Base-by-base conservation (phyloP, 2,113 vertebrate species). In the Pterocles burchelli region DNA sequence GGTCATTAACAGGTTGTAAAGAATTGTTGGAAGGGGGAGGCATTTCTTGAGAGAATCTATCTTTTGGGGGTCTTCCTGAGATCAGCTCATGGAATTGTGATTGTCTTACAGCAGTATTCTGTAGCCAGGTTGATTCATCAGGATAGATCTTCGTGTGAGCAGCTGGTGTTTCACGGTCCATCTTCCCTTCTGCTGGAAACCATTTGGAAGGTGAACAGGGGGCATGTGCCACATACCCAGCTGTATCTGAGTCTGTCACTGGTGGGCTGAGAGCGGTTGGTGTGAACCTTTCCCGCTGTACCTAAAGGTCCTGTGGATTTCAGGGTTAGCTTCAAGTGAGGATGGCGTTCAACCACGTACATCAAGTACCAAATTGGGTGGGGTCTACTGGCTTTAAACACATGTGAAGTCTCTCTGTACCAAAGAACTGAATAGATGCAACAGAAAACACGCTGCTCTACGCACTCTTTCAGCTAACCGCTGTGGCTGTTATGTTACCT, bases 341-440 rank as follows among this genome's bases (percentile, higher is more conserved):
- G 41, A 59, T 13, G 24, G 4, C 52, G 25, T 78, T 85, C 6
- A 24, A 58, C 15, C 13, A 8, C 1, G 0, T 77, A 25, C 19
- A 38, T 38, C 54, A 36, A 62, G 31, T 55, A 85, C 36, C 29
- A 33, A 9, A 48, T 20, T 0, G 3, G 11, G 31, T 43, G 52
- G 24, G 33, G 82, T 31, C 12, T 58, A 21, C 11, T 62, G 65
- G 10, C n/a, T 85, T 67, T 36, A 61, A 73, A 51, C 17, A 63
- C 1, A 1, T 1, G 1, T 0, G 0, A 22, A 67, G 4, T 38
- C 87, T 20, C n/a, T 3, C 29, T 51, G 28, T 59, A 58, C 17
- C 15, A 36, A 63, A 45, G 1, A 66, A 75, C 3, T 11, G 25
- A 58, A 63, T 9, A 82, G 61, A 21, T 38, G 57, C 17, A 63